phyloP scores from a whole-genome alignment of 2,797 vertebrate genomes.

The Macropus fuliginosus region DNA sequence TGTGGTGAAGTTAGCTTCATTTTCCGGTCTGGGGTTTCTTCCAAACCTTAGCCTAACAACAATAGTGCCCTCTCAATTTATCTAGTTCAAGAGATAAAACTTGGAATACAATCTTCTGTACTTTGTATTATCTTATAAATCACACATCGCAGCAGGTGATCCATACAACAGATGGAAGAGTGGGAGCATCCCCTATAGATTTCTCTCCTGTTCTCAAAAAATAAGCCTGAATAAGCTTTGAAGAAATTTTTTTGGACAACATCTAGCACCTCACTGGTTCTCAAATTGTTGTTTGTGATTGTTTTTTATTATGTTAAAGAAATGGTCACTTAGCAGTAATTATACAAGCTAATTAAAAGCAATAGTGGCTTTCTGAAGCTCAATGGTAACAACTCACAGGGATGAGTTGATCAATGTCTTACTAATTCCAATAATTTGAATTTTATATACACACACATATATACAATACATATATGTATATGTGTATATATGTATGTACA shows the following conservation, averaged over 20 bases:
- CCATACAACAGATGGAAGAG: slow-evolving; percentile 50
- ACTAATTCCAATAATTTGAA: slow-evolving; percentile 45
- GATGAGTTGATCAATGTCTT: slow-evolving; percentile 62
- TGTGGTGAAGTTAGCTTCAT: slow-evolving; percentile 33
- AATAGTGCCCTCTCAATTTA: slow-evolving; percentile 40
- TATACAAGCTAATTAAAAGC: slow-evolving; percentile 69
- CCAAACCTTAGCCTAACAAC: slow-evolving; percentile 41
- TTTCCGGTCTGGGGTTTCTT: slow-evolving; percentile 54
- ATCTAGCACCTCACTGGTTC: not conserved
- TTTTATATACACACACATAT: fast-evolving
- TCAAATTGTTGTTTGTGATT: not conserved
- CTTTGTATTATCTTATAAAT: slow-evolving; percentile 50
- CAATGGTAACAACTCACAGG: slow-evolving; percentile 37
- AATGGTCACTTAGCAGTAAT: slow-evolving; percentile 55
- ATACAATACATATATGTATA: no score
- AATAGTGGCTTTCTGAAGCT: not conserved
- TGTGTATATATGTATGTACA: not conserved
- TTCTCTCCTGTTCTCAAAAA: slow-evolving; percentile 43
- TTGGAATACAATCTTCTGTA: slow-evolving; percentile 6
- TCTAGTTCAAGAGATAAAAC: slow-evolving; percentile 37
- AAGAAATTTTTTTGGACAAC: not conserved
- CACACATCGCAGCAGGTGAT: slow-evolving; percentile 52
- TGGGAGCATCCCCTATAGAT: slow-evolving; percentile 60
- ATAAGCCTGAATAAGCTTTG: slow-evolving; percentile 44
- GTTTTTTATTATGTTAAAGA: slow-evolving; percentile 57